Evolutionary conservation across 2,888 invertebrate genomes (phyloP).

Genomic region (Drepanosiphum platanoidis): DNA sequence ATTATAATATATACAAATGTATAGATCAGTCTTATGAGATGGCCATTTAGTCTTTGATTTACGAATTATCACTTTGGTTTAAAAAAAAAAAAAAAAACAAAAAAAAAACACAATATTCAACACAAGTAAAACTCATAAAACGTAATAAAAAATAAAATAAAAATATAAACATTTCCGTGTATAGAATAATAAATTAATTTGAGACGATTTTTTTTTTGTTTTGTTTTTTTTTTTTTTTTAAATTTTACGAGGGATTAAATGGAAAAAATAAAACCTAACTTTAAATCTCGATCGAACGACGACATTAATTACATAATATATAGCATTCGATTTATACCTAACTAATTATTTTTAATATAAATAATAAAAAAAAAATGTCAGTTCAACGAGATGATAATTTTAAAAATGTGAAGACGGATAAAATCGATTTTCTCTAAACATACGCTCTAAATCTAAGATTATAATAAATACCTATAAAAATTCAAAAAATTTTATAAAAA

Average conservation of each 20-base stretch:
- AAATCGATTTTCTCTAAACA: constrained; percentile 7
- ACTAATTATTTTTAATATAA: background rate
- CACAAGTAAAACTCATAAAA: constrained; percentile 30
- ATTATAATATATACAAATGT: constrained; percentile 29
- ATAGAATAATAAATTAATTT: constrained; percentile 16
- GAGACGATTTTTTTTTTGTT: background rate
- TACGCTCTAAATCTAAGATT: constrained; percentile 2
- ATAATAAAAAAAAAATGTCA: constrained; percentile 39
- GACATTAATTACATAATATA: background rate
- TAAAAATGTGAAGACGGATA: constrained; percentile 6
- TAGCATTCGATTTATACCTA: background rate
- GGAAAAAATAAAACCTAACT: constrained; percentile 1
- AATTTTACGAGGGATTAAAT: background rate
- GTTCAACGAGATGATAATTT: constrained; percentile 17
- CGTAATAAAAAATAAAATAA: constrained; percentile 20
- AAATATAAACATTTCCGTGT: background rate
- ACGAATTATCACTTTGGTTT: constrained; percentile 46
- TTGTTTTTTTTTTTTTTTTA: no score
- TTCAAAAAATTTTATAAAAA: constrained; percentile 15
- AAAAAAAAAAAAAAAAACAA: constrained; percentile 40
- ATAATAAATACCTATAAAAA: constrained; percentile 43
- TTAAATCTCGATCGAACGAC: no score
- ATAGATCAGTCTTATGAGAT: constrained; percentile 60
- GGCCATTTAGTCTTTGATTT: constrained; percentile 57
- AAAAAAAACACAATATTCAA: constrained; percentile 34